phyloP scores from a whole-genome alignment of 2,888 invertebrate species.

The Steromphala cineraria region DNA sequence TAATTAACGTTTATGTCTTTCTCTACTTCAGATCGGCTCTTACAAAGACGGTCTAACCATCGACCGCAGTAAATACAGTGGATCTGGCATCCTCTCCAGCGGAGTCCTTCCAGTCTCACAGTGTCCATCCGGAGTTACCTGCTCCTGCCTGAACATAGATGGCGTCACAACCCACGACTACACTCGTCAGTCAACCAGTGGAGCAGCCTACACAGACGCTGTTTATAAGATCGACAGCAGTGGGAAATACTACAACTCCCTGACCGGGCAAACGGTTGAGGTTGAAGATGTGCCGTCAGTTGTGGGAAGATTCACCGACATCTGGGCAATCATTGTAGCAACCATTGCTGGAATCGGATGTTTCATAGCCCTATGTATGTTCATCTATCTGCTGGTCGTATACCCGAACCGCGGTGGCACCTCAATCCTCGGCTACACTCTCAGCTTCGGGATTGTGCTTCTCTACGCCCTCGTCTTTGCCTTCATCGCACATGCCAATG shows the following conservation, averaged over 20 bases:
- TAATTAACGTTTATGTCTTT: background rate
- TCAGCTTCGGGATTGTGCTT: conserved; percentile 75
- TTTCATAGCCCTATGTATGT: conserved; percentile 72
- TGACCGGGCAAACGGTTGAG: conserved; percentile 51
- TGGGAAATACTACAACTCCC: conserved; percentile 61
- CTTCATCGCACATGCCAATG: conserved; percentile 74
- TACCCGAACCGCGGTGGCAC: conserved; percentile 75
- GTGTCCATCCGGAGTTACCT: conserved; percentile 58
- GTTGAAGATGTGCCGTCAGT: conserved; percentile 47
- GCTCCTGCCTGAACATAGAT: conserved; percentile 48
- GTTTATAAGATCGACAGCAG: conserved; percentile 49
- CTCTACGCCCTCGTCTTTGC: conserved; percentile 75
- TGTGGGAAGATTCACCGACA: conserved; percentile 63
- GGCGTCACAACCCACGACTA: background rate
- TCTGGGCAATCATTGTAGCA: conserved; percentile 74
- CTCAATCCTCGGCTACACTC: conserved; percentile 75
- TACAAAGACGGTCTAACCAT: conserved; percentile 53
- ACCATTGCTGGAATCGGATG: conserved; percentile 74
- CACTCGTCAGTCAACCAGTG: background rate
- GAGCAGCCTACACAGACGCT: conserved; percentile 30
- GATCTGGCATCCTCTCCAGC: conserved; percentile 45
- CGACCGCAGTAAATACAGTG: conserved; percentile 44
- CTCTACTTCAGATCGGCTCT: conserved; percentile 60
- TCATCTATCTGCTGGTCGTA: conserved; percentile 73
- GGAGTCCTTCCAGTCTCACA: conserved; percentile 52